Base-by-base conservation (phyloP, 2,888 invertebrate genomes). In the Coleophora deauratella region DNA sequence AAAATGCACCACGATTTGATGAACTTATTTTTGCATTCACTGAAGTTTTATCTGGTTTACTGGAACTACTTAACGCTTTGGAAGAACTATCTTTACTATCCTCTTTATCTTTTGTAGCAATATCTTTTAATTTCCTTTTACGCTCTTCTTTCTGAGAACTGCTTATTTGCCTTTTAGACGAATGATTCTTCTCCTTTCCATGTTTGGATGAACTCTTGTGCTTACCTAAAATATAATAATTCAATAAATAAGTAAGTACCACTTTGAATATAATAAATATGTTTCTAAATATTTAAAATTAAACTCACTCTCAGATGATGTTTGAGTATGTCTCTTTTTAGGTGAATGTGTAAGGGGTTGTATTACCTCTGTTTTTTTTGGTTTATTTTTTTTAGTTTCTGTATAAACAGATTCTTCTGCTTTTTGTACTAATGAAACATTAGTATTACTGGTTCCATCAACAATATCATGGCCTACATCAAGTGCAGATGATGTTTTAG, bases 1-100 rank as follows among this genome's bases (percentile, higher is more conserved):
- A 68, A 55, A 89, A 88, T 32, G 87, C 88, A 0, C 88, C 88
- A 27, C 90, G 79, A 50, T 88, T 89, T 27, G 76, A 74, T 14
- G 67, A 52, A 1, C 88, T 87, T 7, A 88, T 50, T 64, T 88
- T 90, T 1, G 85, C 77, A 60, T 65, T 69, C 35, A 56, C 51
- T 34, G 62, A 50, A 42, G 50, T 40, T 59, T 72, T 72, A 44
- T 43, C 41, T 30, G 14, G 35, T 32, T 33, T 66, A 4, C 53
- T 36, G 44, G 56, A 63, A 27, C 58, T 59, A 46, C 49, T 41
- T 40, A 42, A 40, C 40, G 49, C 53, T 45, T 57, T 67, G 40
- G 30, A 40, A 44, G 45, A 33, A 45, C 53, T 43, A 42, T 46
- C 33, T 44, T 68, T 60, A 45, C 3, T 30, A 32, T 68, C 63